Conservation (phyloP, 1,140 invertebrate genomes). For the Anastrepha obliqua region DNA sequence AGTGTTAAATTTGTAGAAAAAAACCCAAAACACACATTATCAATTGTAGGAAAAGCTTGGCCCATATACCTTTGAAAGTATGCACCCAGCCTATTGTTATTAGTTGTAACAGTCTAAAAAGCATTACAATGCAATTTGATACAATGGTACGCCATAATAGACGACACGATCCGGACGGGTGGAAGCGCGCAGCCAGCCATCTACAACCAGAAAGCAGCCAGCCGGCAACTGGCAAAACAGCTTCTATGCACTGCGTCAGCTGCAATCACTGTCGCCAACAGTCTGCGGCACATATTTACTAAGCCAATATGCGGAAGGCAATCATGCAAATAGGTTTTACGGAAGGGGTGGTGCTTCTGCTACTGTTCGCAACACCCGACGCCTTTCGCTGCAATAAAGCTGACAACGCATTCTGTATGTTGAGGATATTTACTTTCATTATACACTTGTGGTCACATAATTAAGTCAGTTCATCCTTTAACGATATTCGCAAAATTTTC, state of each 20-base stretch:
- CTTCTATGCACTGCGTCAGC: neutral
- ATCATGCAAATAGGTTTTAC: neutral
- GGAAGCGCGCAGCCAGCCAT: no score
- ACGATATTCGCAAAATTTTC: no score
- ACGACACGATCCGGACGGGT: neutral
- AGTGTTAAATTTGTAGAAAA: no score
- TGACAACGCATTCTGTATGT: neutral
- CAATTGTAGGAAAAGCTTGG: no score
- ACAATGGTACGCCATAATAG: constrained; percentile 4
- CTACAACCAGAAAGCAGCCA: neutral
- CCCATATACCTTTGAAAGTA: no score
- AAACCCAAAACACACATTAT: no score
- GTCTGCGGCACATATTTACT: constrained; percentile 3
- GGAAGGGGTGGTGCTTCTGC: neutral
- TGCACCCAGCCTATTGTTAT: no score
- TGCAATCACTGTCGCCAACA: constrained; percentile 12
- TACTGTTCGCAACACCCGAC: neutral
- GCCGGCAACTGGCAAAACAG: neutral
- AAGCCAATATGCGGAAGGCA: constrained; percentile 3
- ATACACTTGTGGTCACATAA: no score
- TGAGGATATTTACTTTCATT: neutral
- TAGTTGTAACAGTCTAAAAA: neutral
- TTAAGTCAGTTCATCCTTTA: no score
- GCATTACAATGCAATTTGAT: neutral
- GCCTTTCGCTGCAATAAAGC: neutral